Evolutionary conservation across 2,888 invertebrate genomes (phyloP), one percentile per base, ranked within the genome.

Genomic region (Agonum fuliginosum): DNA sequence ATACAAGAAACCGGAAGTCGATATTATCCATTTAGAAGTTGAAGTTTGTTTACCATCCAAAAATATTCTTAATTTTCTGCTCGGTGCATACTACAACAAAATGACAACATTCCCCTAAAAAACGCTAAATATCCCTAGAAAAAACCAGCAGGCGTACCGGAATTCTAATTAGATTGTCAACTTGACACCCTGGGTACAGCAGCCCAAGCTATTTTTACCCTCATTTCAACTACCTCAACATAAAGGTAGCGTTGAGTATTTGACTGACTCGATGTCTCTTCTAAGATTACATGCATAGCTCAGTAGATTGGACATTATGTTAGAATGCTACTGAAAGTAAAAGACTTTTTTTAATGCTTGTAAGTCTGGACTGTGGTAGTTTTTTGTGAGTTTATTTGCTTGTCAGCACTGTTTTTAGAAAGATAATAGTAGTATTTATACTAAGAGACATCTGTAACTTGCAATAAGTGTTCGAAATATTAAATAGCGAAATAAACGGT

Each of bases 221-320:
- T n/a, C n/a, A n/a, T n/a, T n/a, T n/a, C n/a, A n/a, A 4, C 12
- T 17, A 20, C 24, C 54, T 54, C 19, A 6, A 22, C 2, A 43
- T 54, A 8, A 1, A 54, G 54, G 10, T 6, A 0, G 10, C 19
- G 12, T 2, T 24, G 8, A 1, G 19, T 30, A 34, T 5, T n/a
- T 5, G n/a, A 17, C 6, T 69, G 71, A 24, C n/a, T 6, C 24
- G 48, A 51, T 14, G 48, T 48, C 43, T 65, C 67, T 69, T 30
- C 46, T 20, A 67, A 76, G 76, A 76, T 76, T 76, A 76, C 37
- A 19, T 20, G 76, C 76, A 76, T 76, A 76, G 76, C 76, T 46
- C n/a, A 34, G 69, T 51, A 76, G 76, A 76, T 76, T 76, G 69
- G 37, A 76, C 69, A 51, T 71, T 46, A 71, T 27, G 14, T 43